A percentile compares a stretch with the other conserved stretches of the same genome.
Evolutionary conservation across 2,797 vertebrate species (phyloP).

Genomic region (Jordanella pulchra): DNA sequence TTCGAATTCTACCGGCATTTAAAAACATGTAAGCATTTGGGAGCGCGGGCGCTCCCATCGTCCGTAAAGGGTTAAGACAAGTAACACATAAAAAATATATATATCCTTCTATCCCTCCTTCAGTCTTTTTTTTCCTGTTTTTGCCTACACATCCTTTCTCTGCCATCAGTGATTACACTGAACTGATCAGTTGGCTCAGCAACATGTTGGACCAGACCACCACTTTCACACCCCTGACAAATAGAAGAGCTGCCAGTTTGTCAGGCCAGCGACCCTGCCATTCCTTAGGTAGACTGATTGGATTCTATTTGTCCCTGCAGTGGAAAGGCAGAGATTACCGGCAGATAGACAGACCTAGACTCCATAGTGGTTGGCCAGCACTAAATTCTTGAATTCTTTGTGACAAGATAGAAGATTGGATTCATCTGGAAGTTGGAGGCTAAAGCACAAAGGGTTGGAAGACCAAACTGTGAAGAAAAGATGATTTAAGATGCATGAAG

Average conservation of each 20-base stretch:
- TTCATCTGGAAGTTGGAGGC: slow-evolving; percentile 64
- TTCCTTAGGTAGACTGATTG: slow-evolving; percentile 71
- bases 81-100: slow-evolving; percentile 63
- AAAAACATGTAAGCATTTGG: no score
- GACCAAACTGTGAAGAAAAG: slow-evolving; percentile 52
- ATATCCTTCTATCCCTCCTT: slow-evolving; percentile 1
- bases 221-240: slow-evolving; percentile 70
- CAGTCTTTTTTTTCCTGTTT: slow-evolving; percentile 12
- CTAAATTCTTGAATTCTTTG: slow-evolving; percentile 55
- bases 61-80: no score
- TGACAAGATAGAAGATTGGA: slow-evolving; percentile 67
- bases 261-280: slow-evolving; percentile 68
- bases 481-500: slow-evolving; percentile 41
- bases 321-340: slow-evolving; percentile 72
- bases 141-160: slow-evolving; percentile 5
- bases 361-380: slow-evolving; percentile 57
- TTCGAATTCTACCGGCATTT: no score
- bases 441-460: slow-evolving; percentile 59
- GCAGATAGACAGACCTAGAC: slow-evolving; percentile 74
- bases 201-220: slow-evolving; percentile 55
- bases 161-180: slow-evolving; percentile 39
- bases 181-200: slow-evolving; percentile 56
- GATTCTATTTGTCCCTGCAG: slow-evolving; percentile 68
- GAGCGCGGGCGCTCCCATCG: no score
- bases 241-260: slow-evolving; percentile 64